Conservation (phyloP, 2,797 vertebrate genomes). For the Phalloptychus januarius region DNA sequence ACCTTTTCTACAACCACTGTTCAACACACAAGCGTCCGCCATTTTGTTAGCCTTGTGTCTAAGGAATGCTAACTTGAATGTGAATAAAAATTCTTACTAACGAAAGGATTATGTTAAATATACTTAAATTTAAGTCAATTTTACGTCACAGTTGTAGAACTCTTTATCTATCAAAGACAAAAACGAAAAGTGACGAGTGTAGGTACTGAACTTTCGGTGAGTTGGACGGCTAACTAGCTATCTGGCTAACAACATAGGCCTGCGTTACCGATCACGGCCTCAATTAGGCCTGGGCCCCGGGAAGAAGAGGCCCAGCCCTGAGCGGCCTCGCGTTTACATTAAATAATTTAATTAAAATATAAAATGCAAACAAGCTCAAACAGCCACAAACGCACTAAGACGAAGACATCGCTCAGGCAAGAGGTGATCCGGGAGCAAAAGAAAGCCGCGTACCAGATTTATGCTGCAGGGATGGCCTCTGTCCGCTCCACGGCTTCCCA, state of each 20-base stretch:
- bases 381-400: slow-evolving; percentile 17
- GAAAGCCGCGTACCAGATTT: slow-evolving; percentile 74
- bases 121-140: neutral
- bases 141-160: neutral
- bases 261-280: slow-evolving; percentile 64
- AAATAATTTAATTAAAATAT: slow-evolving; percentile 52
- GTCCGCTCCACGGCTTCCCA: slow-evolving; percentile 76
- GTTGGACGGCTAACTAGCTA: slow-evolving; percentile 6
- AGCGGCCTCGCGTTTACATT: slow-evolving; percentile 69
- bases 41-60: slow-evolving; percentile 76
- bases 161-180: rapidly evolving
- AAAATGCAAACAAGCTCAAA: slow-evolving; percentile 61
- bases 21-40: slow-evolving; percentile 66
- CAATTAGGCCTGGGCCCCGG: slow-evolving; percentile 68
- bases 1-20: slow-evolving; percentile 46
- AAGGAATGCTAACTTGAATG: slow-evolving; percentile 49
- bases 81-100: slow-evolving; percentile 11
- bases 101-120: neutral
- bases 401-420: slow-evolving; percentile 32
- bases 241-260: slow-evolving; percentile 61
- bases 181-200: neutral
- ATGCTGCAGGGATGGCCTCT: slow-evolving; percentile 80
- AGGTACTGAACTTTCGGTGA: neutral
- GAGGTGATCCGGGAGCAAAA: slow-evolving; percentile 21
- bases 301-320: slow-evolving; percentile 75